Conservation (phyloP, 2,113 vertebrate genomes). For the Lynx canadensis region DNA sequence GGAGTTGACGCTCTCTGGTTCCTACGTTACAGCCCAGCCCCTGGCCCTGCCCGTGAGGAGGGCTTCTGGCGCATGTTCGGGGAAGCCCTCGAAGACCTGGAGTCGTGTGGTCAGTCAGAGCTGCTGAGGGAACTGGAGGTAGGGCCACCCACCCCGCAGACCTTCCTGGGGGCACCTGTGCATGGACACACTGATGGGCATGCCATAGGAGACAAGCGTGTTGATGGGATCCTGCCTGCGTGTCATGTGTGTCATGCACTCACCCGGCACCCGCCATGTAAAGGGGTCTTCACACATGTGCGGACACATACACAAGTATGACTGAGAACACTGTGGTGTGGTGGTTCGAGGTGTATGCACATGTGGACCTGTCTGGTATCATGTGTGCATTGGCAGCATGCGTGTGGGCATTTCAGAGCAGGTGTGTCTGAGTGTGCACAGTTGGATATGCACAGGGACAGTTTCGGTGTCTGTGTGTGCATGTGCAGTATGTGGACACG, state of each 20-base stretch:
- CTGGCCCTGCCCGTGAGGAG: slow-evolving; percentile 92
- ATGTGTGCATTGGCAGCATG: not conserved
- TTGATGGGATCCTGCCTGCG: not conserved
- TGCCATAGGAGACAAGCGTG: not conserved
- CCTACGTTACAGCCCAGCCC: slow-evolving; percentile 96
- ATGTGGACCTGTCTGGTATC: not conserved
- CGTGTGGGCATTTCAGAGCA: not conserved
- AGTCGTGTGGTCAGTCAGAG: slow-evolving; percentile 98
- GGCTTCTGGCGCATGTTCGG: slow-evolving; percentile 94
- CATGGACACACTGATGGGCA: not conserved
- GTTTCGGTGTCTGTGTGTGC: no score
- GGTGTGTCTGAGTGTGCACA: not conserved
- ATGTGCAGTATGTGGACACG: fast-evolving
- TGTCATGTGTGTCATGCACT: not conserved
- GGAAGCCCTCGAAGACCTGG: slow-evolving; percentile 97
- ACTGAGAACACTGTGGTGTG: not conserved
- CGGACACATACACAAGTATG: not conserved
- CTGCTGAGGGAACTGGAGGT: slow-evolving; percentile 99
- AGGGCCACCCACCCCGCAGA: not conserved
- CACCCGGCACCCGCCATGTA: not conserved
- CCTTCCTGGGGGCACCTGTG: not conserved
- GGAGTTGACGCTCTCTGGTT: slow-evolving; percentile 90
- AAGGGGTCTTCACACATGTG: not conserved
- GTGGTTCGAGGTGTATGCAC: not conserved
- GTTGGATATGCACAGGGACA: no score